Evolutionary conservation across 2,113 vertebrate genomes (phyloP), one percentile per base, ranked within the genome.

Genomic region (Chamaetylas fuelleborni): DNA sequence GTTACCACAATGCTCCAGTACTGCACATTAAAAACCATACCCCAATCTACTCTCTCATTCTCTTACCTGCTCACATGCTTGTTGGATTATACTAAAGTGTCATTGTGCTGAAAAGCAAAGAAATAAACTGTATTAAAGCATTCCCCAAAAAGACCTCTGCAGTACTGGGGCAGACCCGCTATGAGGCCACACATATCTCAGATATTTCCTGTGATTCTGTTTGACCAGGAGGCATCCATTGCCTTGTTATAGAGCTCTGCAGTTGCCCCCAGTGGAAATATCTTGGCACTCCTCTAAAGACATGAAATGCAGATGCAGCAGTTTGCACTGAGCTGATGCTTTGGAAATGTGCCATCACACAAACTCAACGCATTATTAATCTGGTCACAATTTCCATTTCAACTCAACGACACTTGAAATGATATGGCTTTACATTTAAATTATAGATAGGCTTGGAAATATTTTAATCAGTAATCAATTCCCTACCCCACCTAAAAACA

Each of bases 401-500:
- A 83, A 81, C n/a, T 86, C 80, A 86, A 33, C 38, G 86, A 53
- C 72, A 78, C 69, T 95, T 94, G 65, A 88, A 94, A 90, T 90
- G 6, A 88, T 87, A 70, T 28, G 51, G 3, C 57, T 93, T 92
- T 81, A 57, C 28, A 48, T 81, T 86, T 86, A 86, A 90, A 86
- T 90, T 96, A 93, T 78, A 64, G 94, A 95, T 83, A 78, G 60
- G 47, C 50, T 81, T 87, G 43, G 69, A 97, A 94, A 83, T 86
- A 88, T 54, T 93, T 96, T 90, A 90, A 96, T 96, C 72, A 86
- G 72, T 65, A 93, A 97, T 96, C 82, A 3, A 95, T 95, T 93
- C 83, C 81, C 79, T 83, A 94, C 93, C 42, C 90, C 95, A 94
- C 96, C 94, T 91, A 86, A 96, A 94, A 96, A 9, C 94, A 97